A percentile compares a stretch with the other conserved stretches of the same genome.
Conservation (phyloP, 2,797 vertebrate genomes). For the Poeciliopsis paucimaculata region DNA sequence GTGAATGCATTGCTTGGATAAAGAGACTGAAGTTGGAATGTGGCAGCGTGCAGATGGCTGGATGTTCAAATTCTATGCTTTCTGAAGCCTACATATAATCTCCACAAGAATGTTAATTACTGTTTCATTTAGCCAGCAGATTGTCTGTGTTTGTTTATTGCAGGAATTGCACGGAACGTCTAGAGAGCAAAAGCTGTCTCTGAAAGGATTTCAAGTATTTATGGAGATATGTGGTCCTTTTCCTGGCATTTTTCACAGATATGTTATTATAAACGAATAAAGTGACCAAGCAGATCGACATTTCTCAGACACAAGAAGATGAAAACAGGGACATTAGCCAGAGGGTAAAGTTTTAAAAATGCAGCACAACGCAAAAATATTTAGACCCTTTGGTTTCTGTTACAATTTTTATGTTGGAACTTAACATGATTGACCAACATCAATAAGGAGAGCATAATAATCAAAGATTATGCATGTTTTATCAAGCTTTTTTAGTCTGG, state of each 20-base stretch:
- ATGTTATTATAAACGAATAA: neutral
- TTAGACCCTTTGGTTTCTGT: neutral
- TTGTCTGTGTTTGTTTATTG: neutral
- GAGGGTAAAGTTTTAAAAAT: neutral
- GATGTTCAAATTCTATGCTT: slow-evolving; percentile 27
- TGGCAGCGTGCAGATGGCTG: slow-evolving; percentile 45
- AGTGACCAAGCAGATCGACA: neutral
- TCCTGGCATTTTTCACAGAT: neutral
- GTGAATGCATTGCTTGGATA: slow-evolving; percentile 47
- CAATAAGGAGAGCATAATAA: neutral
- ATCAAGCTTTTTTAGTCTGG: neutral
- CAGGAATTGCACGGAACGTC: slow-evolving; percentile 15
- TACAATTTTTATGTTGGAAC: neutral
- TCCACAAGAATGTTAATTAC: slow-evolving; percentile 47
- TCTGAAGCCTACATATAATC: slow-evolving; percentile 17
- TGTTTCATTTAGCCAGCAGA: slow-evolving; percentile 30
- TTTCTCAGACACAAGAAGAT: neutral
- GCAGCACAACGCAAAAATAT: neutral
- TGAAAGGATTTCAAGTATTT: neutral
- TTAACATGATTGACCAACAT: neutral
- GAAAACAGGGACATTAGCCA: neutral
- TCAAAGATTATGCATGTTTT: neutral
- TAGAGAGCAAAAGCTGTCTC: neutral
- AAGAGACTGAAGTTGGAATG: slow-evolving; percentile 40
- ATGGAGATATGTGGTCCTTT: neutral